Evolutionary conservation across 2,797 vertebrate genomes (phyloP), one percentile per base, ranked within the genome.

Genomic region (Phataginus tetradactyla): DNA sequence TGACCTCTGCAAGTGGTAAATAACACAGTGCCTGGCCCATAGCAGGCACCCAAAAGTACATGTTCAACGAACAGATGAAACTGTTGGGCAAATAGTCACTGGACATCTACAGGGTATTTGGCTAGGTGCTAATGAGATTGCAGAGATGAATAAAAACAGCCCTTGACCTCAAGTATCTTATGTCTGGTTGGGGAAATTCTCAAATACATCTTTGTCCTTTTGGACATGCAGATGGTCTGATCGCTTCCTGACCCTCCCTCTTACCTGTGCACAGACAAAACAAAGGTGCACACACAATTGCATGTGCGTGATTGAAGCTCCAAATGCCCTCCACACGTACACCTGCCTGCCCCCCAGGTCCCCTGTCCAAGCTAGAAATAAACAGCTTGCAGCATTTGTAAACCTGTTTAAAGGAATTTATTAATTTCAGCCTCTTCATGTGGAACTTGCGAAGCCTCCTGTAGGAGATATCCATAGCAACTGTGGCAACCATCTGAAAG

Each of bases 391-490:
- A 27, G 37, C 55, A 27, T 53, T 84, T 86, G 66, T 64, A 94
- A 68, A 63, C 74, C 69, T 17, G 92, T 91, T 97, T 91, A 96
- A 84, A 96, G 86, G 86, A 93, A 84, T 90, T 92, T 83, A 90
- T 97, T 94, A 95, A 96, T 96, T 96, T 96, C 72, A 57, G 53
- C 39, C 74, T 95, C 92, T 74, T 90, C 86, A 42, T 88, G 93
- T 94, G 95, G 91, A 97, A 93, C 96, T 96, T 77, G 64, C 78
- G 85, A 85, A 97, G 91, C 66, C 75, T 97, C 71, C 83, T 74
- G 39, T n/a, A 91, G 90, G 51, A 91, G 74, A 95, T 89, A 86
- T 80, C 98, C 91, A 94, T 96, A 90, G 96, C 84, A 97, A 95
- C 95, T 25, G 53, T 39, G 63, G 66, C 25, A 61, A 34, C 69